Percentiles rank a stretch among this genome's conserved stretches.
Evolutionary conservation across 2,888 invertebrate genomes (phyloP).

Genomic region (Drosophila pseudotakahashii): DNA sequence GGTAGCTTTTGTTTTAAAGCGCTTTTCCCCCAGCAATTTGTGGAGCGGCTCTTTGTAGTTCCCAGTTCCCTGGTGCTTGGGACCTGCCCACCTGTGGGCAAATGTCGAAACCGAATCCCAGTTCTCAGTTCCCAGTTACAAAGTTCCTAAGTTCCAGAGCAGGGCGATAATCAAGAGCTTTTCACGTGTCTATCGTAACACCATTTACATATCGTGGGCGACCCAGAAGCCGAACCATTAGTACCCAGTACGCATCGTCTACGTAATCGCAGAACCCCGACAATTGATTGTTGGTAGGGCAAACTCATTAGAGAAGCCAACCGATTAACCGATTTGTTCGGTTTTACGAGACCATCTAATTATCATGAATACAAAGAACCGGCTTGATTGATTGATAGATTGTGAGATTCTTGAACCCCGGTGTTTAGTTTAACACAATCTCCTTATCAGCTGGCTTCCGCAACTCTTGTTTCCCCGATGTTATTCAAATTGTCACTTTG

Average conservation of each 20-base stretch:
- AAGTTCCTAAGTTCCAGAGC: slow-evolving; percentile 12
- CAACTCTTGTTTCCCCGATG: slow-evolving; percentile 17
- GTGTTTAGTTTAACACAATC: slow-evolving; percentile 21
- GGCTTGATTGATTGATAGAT: slow-evolving; percentile 35
- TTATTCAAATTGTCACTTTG: slow-evolving; percentile 71
- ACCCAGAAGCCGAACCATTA: slow-evolving; percentile 40
- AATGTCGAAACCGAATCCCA: slow-evolving; percentile 5
- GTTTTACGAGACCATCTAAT: slow-evolving; percentile 53
- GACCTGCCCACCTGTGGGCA: slow-evolving; percentile 33
- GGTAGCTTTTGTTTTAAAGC: slow-evolving; percentile 68
- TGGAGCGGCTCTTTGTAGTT: slow-evolving; percentile 52
- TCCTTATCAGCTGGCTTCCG: slow-evolving; percentile 2
- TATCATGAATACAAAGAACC: slow-evolving; percentile 59
- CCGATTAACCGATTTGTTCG: slow-evolving; percentile 65
- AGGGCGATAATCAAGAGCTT: slow-evolving; percentile 43
- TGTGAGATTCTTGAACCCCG: slow-evolving; percentile 29
- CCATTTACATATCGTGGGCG: slow-evolving; percentile 67
- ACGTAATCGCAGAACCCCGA: slow-evolving; percentile 39
- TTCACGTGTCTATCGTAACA: slow-evolving; percentile 28
- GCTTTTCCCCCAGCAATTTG: slow-evolving; percentile 33
- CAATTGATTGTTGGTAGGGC: slow-evolving; percentile 32
- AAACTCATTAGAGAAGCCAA: slow-evolving; percentile 56
- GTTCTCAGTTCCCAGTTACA: slow-evolving; percentile 14
- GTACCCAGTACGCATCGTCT: slow-evolving; percentile 23
- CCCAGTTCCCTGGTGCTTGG: slow-evolving; percentile 34